Conservation (phyloP, 1,140 invertebrate species). For the Drosophila grimshawi region DNA sequence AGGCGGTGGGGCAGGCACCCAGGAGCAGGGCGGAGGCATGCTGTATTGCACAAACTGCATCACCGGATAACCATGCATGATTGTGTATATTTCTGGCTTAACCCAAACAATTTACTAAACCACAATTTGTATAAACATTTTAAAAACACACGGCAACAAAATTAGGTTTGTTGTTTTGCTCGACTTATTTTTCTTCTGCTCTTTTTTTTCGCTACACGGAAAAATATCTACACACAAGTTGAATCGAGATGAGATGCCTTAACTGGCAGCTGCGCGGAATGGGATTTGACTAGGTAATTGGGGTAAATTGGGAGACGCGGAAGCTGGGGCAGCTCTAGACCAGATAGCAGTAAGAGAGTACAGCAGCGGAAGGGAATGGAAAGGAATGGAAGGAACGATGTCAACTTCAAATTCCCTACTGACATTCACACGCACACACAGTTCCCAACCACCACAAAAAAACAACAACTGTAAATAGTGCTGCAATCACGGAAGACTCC, state of each 20-base stretch:
- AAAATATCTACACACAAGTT: slow-evolving; percentile 78
- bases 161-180: slow-evolving; percentile 1
- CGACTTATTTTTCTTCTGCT: slow-evolving; percentile 22
- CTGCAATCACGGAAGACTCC: slow-evolving; percentile 47
- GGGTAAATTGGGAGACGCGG: slow-evolving; percentile 37
- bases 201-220: slow-evolving; percentile 56
- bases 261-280: slow-evolving; percentile 61
- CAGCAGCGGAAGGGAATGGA: slow-evolving; percentile 64
- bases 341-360: slow-evolving; percentile 27
- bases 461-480: not conserved
- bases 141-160: not conserved
- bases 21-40: slow-evolving; percentile 84
- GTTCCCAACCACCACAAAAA: slow-evolving; percentile 55
- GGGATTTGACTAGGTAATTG: slow-evolving; percentile 14
- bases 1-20: slow-evolving; percentile 82
- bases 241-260: slow-evolving; percentile 44
- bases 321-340: slow-evolving; percentile 28
- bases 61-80: slow-evolving; percentile 86
- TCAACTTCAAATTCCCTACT: slow-evolving; percentile 73
- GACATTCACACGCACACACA: slow-evolving; percentile 67
- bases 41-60: slow-evolving; percentile 87
- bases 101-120: not conserved
- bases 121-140: not conserved
- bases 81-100: slow-evolving; percentile 4
- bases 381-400: slow-evolving; percentile 21